Conservation (phyloP, 2,113 vertebrate species). For the Arothron firmamentum region DNA sequence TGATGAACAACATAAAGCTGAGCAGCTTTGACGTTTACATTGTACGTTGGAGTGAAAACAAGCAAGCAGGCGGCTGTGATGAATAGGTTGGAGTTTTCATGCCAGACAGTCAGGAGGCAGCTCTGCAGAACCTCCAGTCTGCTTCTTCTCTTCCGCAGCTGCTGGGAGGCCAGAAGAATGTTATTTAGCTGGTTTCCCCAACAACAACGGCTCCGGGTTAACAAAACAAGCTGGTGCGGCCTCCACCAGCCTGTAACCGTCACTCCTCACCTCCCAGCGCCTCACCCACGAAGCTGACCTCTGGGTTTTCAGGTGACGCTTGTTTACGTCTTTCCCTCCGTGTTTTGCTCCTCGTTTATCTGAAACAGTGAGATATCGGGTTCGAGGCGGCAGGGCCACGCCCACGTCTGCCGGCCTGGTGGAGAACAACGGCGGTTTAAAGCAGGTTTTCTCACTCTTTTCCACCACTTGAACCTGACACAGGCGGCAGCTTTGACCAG, state of each 20-base stretch:
- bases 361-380: conserved; percentile 7
- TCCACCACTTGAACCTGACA: not conserved
- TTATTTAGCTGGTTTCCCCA: no score
- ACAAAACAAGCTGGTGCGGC: conserved; percentile 24
- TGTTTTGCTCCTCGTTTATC: not conserved
- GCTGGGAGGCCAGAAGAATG: no score
- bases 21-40: no score
- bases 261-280: conserved; percentile 1
- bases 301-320: not conserved
- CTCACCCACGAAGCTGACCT: conserved; percentile 15
- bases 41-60: no score
- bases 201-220: not conserved
- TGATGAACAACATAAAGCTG: not conserved
- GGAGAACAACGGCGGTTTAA: not conserved
- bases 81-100: no score
- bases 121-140: no score
- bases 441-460: not conserved
- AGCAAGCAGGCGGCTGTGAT: no score
- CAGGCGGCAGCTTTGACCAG: no score
- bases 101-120: no score
- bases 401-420: conserved; percentile 9
- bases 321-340: not conserved
- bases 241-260: not conserved
- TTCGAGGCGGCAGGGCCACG: conserved; percentile 31
- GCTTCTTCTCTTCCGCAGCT: no score